Conservation (phyloP, 2,113 vertebrate species). For the Ellobius talpinus region DNA sequence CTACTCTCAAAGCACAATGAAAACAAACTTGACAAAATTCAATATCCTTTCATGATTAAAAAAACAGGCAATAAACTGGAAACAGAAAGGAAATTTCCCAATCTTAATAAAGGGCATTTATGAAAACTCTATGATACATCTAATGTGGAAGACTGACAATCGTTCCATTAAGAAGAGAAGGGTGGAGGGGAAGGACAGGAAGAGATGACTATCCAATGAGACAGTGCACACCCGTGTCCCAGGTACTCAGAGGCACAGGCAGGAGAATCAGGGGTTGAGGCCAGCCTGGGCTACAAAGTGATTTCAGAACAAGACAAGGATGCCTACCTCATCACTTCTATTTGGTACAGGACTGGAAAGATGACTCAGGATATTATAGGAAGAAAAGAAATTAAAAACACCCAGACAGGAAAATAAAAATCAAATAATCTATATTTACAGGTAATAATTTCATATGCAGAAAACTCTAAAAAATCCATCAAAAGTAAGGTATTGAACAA, state of each 20-base stretch:
- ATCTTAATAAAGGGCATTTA: background rate
- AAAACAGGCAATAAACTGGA: background rate
- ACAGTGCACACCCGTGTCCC: background rate
- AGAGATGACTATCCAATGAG: background rate
- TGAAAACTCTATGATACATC: background rate
- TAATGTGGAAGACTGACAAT: background rate
- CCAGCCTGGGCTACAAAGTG: background rate
- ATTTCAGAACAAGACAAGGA: background rate
- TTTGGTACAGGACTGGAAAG: background rate
- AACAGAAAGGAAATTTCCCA: conserved; percentile 19
- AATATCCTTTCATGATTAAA: background rate
- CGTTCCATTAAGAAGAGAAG: conserved; percentile 1
- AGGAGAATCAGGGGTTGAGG: background rate
- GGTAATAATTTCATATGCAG: background rate
- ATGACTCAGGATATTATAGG: background rate
- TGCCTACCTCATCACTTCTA: background rate
- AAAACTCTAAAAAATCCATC: background rate
- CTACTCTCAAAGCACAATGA: background rate
- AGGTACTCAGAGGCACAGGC: background rate
- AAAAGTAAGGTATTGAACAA: background rate
- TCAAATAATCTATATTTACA: background rate
- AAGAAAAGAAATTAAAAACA: background rate
- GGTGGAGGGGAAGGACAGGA: background rate
- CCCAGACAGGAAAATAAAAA: background rate
- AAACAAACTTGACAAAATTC: background rate